Base-by-base conservation (phyloP, 2,113 vertebrate species). In the Prunella fulvescens region DNA sequence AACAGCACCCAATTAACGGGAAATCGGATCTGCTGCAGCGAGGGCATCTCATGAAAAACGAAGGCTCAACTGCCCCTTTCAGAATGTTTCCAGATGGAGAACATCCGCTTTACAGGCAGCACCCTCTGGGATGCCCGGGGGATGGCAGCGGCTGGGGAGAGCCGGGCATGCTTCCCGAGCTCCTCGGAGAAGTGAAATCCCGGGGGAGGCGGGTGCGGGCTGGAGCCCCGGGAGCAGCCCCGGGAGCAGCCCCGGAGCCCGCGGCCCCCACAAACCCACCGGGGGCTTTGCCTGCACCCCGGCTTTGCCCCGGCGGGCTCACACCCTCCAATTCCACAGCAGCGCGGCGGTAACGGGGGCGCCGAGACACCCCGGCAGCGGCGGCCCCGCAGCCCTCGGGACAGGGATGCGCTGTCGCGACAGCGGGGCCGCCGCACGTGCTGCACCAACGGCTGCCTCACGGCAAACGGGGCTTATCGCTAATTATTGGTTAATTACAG, bases 1-100 rank as follows among this genome's bases (percentile, higher is more conserved):
- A 96, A 91, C 95, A 76, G 91, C 85, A 66, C 90, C 92, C 95
- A 97, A 98, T 97, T 98, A 98, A 97, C 83, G 33, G 89, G 83
- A 94, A 97, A 94, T 56, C 85, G 35, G 71, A 57, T 83, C 72
- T 72, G 92, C 56, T 37, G 64, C 88, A 71, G 69, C 7, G 18
- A 3, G 22, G 56, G 94, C 69, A 81, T 11, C 73, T 62, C 86
- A 86, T 86, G 81, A 88, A 90, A 96, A 93, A 95, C 50, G 83
- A 95, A 92, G 54, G 93, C 84, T 67, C 51, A 16, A 39, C 80
- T 86, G 70, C 37, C 56, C 93, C 71, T 72, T 48, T 31, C 71
- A 23, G 39, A 48, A 35, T 45, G 58, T 70, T 70, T 42, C 93
- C 92, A 95, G 82, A 90, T 95, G 88, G 95, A 95, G 94, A 96